Evolutionary conservation across 2,888 invertebrate species (phyloP).

Genomic region (Yponomeuta evonymella): DNA sequence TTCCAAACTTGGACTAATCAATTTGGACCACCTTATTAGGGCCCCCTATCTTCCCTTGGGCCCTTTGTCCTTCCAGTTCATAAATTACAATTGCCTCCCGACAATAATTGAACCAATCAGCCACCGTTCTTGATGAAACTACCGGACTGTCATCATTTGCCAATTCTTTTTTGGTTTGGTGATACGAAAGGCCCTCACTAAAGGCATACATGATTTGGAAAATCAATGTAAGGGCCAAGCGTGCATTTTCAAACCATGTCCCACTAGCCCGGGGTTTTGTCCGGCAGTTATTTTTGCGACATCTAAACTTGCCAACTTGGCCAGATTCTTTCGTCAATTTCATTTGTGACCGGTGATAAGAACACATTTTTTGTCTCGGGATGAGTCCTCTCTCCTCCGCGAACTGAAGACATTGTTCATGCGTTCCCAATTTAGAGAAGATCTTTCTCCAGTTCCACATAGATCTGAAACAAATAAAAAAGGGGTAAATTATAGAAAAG

Average conservation of each 20-base stretch:
- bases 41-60: conserved; percentile 23
- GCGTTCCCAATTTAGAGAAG: background rate
- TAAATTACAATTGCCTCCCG: conserved; percentile 22
- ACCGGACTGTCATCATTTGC: background rate
- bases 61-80: conserved; percentile 19
- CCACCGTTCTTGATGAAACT: background rate
- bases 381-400: background rate
- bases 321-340: background rate
- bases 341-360: background rate
- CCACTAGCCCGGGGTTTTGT: background rate
- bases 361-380: background rate
- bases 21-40: conserved; percentile 26
- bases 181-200: conserved; percentile 11
- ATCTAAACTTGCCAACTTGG: background rate
- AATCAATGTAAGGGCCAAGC: conserved; percentile 1
- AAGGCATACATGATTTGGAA: conserved; percentile 2
- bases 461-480: conserved; percentile 2
- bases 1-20: conserved; percentile 26
- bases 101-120: conserved; percentile 10
- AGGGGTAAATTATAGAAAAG: too few relatives aligned
- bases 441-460: conserved; percentile 4
- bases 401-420: background rate
- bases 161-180: background rate
- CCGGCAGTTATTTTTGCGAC: background rate
- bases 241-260: background rate